Base-by-base conservation (phyloP, 1,140 invertebrate genomes). In the Rhopalosiphum maidis region DNA sequence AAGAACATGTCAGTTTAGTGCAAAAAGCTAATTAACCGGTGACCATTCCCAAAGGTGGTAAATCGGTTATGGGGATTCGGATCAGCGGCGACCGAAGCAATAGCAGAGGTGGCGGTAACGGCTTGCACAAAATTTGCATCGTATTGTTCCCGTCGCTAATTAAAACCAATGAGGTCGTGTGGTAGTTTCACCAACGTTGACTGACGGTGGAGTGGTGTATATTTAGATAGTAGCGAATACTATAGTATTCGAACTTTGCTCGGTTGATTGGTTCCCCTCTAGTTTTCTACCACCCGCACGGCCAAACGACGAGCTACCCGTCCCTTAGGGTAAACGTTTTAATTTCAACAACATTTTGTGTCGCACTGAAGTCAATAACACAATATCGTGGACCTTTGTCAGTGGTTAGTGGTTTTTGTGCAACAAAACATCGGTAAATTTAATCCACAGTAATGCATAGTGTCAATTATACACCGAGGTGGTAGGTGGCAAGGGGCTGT, bases 261-360 rank as follows among this genome's bases (percentile, higher is more conserved):
- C 91, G 68, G 43, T 92, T 83, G 91, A 92, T 92, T 92, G 91
- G 91, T 92, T 92, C 88, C 30, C 30, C 86, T 48, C 86, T 46
- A 25, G 41, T n/a, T 87, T 46, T 46, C 86, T 48, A 41, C 43
- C 86, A 46, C 86, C 18, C 46, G 35, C 86, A 30, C 30, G 18
- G 4, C 43, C 30, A 15, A 1, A 41, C 41, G 41, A 41, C 41
- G 41, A 41, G 46, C 46, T 51, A 21, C n/a, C n/a, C 21, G 48
- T 87, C 43, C 86, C 46, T 46, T n/a, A 18, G 87, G 35, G n/a
- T 35, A 48, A 91, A 91, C 90, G 60, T 68, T 91, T 91, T 91
- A 91, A 91, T 91, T 91, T 48, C 60, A 46, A 91, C 90, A n/a
- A 35, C 77, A 82, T 41, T 91, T n/a, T 68, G 60, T 37, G 37